phyloP scores from a whole-genome alignment of 2,113 vertebrate species.

The Syngnathus typhle region DNA sequence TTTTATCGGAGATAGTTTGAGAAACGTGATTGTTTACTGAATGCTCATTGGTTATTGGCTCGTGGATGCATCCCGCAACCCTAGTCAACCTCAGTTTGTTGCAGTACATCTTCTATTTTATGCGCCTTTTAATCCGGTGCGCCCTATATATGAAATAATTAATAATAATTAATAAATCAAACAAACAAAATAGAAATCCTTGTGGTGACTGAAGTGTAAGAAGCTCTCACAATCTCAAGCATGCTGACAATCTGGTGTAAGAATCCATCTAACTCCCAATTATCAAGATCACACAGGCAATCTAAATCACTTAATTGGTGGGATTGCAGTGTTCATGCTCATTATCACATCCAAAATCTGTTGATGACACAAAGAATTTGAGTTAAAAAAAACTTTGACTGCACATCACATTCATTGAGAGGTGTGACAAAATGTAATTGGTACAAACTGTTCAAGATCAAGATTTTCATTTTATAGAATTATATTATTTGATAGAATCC shows the following conservation, averaged over 20 bases:
- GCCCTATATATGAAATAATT: too few species aligned
- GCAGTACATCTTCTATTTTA: too few species aligned
- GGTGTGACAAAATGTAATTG: background rate
- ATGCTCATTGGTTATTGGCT: too few species aligned
- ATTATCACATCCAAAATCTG: slow-evolving; percentile 78
- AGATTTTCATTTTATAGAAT: background rate
- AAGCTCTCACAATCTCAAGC: slow-evolving; percentile 19
- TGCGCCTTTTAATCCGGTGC: too few species aligned
- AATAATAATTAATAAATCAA: too few species aligned
- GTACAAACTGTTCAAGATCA: background rate
- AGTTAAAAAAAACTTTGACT: slow-evolving; percentile 2
- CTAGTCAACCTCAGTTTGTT: too few species aligned
- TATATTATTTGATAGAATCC: background rate
- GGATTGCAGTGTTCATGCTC: slow-evolving; percentile 72
- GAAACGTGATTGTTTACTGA: too few species aligned
- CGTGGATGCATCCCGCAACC: too few species aligned
- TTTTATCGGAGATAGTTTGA: too few species aligned
- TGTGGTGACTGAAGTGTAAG: background rate
- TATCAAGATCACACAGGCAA: slow-evolving; percentile 54
- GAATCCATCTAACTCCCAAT: slow-evolving; percentile 72
- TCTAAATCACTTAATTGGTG: slow-evolving; percentile 76
- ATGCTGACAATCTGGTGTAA: slow-evolving; percentile 43
- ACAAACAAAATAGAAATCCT: background rate
- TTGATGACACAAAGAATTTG: slow-evolving; percentile 50
- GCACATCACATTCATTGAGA: slow-evolving; percentile 10